Evolutionary conservation across 2,888 invertebrate species (phyloP), one percentile per base, ranked within the genome.

Genomic region (Ctena decussata): DNA sequence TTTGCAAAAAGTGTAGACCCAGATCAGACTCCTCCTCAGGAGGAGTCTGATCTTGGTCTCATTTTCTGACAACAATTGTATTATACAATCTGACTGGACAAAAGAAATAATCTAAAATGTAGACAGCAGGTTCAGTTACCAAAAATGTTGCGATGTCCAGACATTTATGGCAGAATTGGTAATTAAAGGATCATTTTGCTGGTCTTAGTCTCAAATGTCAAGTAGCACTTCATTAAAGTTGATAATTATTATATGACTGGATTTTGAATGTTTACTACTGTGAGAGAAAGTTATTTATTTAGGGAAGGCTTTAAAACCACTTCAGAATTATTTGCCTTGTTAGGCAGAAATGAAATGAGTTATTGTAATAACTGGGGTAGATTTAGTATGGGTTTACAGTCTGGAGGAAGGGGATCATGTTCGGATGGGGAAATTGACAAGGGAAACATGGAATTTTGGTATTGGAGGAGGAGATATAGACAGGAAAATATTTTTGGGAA

Each of bases 261-360:
- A 35, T 35, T 35, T 18, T 65, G 35, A 65, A 84, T 82, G 82
- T 79, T 41, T 72, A 41, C 72, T 69, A 69, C 77, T 46, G 27
- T 46, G 0, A 75, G 76, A 39, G 85, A 83, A 65, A 82, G 80
- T 77, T 86, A 77, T 73, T 75, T 86, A 60, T 84, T 80, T 75
- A 57, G 75, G 11, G 84, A 85, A 37, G 82, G 85, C 6, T 86
- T 72, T 65, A 82, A 80, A 37, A 70, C 82, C 21, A 80, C 84
- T 8, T 41, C 71, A 32, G 74, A 85, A 41, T 77, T 88, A 75
- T 82, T 83, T 70, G 72, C 72, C 35, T 32, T 85, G 37, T 53
- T 88, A 44, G 83, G 85, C 32, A 79, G 78, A 24, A 80, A 44
- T 39, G 41, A 30, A 71, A 44, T 39, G 18, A 15, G 24, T 24